A percentile compares a stretch with the other conserved stretches of the same genome.
These are phyloP conservation scores for Harpalus rufipes DNA, from an alignment of 2,888 invertebrate species.

Conservation along the genomic window DNA sequence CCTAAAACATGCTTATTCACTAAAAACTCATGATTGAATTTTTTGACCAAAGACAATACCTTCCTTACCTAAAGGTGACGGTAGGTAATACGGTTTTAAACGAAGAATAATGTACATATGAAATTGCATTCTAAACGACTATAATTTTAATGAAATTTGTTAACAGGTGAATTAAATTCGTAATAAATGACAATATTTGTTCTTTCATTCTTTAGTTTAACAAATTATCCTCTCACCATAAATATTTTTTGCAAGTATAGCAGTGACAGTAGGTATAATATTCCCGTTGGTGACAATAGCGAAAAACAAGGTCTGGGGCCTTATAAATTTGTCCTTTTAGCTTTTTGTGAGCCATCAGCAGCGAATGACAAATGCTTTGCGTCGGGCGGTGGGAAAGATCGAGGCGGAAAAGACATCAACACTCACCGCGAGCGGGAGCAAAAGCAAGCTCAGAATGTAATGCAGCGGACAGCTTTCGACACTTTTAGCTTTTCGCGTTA, in stretches of 20 bases:
- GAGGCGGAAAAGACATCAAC: constrained; percentile 6
- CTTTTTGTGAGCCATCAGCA: background rate
- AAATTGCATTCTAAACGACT: no score
- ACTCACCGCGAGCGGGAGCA: background rate
- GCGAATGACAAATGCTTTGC: background rate
- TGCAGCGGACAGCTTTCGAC: constrained; percentile 57
- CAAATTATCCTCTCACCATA: no score
- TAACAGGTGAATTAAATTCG: no score
- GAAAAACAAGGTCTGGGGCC: background rate
- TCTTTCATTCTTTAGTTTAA: no score
- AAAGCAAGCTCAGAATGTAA: constrained; percentile 11
- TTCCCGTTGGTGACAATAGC: background rate
- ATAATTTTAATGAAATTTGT: no score
- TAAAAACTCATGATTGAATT: no score
- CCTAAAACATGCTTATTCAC: no score
- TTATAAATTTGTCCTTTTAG: constrained; percentile 6
- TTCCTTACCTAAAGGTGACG: no score
- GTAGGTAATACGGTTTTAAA: no score
- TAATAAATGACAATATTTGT: no score
- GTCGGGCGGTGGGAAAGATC: background rate
- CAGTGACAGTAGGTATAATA: background rate
- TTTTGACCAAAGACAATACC: no score
- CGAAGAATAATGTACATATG: no score
- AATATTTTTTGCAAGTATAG: background rate
- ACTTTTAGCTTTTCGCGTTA: constrained; percentile 57